Percentiles rank a stretch among this genome's conserved stretches.
These are phyloP conservation scores for Scomber scombrus DNA, from an alignment of 2,113 vertebrate species.

Conservation along the genomic window DNA sequence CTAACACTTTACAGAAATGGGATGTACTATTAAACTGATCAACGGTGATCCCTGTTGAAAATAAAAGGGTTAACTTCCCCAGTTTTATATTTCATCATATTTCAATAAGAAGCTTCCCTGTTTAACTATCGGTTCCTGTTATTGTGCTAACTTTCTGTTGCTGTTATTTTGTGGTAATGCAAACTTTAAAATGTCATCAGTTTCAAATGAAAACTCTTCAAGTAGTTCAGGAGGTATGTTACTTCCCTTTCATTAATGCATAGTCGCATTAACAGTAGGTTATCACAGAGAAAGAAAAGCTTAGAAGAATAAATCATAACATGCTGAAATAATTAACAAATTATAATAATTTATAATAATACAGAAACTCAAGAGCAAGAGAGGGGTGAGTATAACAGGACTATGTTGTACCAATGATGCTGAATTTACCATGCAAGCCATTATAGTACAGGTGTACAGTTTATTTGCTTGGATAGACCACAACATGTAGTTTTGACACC, in stretches of 20 bases:
- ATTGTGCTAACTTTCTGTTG: background rate
- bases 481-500: background rate
- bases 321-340: background rate
- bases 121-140: background rate
- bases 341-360: background rate
- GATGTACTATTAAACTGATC: too few relatives aligned
- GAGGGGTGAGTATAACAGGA: too few relatives aligned
- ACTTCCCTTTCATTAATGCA: background rate
- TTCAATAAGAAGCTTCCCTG: background rate
- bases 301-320: background rate
- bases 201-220: background rate
- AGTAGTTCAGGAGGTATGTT: background rate
- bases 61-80: background rate
- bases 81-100: background rate
- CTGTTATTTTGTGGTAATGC: background rate
- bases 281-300: background rate
- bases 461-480: background rate
- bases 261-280: background rate
- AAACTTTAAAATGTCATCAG: background rate
- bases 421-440: background rate
- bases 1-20: background rate
- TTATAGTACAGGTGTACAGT: too few relatives aligned
- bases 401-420: too few relatives aligned
- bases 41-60: background rate
- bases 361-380: background rate